Base-by-base conservation (phyloP, 2,888 invertebrate species). In the Polyommatus iphigenia region DNA sequence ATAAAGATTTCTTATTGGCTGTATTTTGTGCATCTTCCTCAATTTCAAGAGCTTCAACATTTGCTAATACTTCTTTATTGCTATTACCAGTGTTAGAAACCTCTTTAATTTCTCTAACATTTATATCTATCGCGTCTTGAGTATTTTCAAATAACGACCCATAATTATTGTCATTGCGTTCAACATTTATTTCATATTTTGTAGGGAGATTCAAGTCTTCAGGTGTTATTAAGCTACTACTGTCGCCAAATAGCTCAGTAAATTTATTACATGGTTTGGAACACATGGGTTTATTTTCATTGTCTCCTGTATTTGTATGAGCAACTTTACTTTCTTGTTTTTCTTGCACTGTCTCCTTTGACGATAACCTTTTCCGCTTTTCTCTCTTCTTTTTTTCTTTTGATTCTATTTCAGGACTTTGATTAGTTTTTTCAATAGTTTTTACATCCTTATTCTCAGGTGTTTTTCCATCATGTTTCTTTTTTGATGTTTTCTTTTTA, bases 181-280 rank as follows among this genome's bases (percentile, higher is more conserved):
- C 78, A n/a, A 77, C 72, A 50, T 82, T 81, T 41, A 80, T 79
- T 78, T 82, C 75, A 13, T 15, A 18, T 29, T 79, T 57, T n/a
- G 80, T 24, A 54, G 82, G 80, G 80, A 91, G 82, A 76, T 90
- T 91, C 81, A 94, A 86, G 83, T 94, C 93, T 82, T 91, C 92
- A 10, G 91, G 93, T 50, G 89, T 90, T 82, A 94, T 91, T 80
- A 94, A 84, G 86, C 93, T 93, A 79, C 83, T 89, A 81, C 89
- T 91, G 59, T 94, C 93, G 59, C 92, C 93, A 84, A 93, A 93
- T 6, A 93, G 83, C 79, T 92, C 93, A 78, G 82, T 84, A 79
- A 93, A 91, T 82, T 90, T 92, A 41, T 83, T 83, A 78, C 81
- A 76, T 29, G 78, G 78, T 77, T 81, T 78, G 76, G 62, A 78